These are phyloP conservation scores for Anastatus disparis DNA, from an alignment of 1,140 invertebrate genomes.

Conservation along the genomic window DNA sequence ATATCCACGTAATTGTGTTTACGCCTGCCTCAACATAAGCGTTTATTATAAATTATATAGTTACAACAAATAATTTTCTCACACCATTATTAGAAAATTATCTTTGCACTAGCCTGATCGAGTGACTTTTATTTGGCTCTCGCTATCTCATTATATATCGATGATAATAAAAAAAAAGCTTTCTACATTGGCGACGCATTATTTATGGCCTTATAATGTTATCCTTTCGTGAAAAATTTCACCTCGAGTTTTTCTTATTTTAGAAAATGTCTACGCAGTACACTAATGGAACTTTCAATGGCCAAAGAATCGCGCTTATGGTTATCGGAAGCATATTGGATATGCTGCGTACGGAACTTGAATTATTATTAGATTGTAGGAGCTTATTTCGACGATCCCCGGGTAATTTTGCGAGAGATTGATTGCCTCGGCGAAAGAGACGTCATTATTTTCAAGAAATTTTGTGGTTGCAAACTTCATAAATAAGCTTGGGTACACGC, in stretches of 20 bases:
- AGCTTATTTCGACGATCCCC: no score
- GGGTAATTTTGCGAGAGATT: no score
- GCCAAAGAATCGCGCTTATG: not conserved
- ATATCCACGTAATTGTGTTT: no score
- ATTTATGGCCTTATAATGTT: slow-evolving; percentile 2
- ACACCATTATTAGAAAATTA: slow-evolving; percentile 5
- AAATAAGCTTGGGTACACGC: no score
- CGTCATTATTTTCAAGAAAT: no score
- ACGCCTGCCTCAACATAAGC: not conserved
- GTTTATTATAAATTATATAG: no score
- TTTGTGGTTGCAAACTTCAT: no score
- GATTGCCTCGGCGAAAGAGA: no score
- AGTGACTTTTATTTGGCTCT: not conserved
- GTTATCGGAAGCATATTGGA: not conserved
- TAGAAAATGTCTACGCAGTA: slow-evolving; percentile 3
- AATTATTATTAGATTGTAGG: no score
- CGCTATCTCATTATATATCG: slow-evolving; percentile 6
- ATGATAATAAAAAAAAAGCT: not conserved
- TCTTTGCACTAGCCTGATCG: not conserved
- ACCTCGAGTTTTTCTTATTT: slow-evolving; percentile 15
- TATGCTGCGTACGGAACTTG: not conserved
- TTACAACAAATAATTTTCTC: slow-evolving; percentile 17
- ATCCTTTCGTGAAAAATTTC: slow-evolving; percentile 2
- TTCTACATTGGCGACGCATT: no score
- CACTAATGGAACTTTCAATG: slow-evolving; percentile 17